These are phyloP conservation scores for Denticeps clupeoides DNA, from an alignment of 2,797 vertebrate genomes.

Conservation along the genomic window DNA sequence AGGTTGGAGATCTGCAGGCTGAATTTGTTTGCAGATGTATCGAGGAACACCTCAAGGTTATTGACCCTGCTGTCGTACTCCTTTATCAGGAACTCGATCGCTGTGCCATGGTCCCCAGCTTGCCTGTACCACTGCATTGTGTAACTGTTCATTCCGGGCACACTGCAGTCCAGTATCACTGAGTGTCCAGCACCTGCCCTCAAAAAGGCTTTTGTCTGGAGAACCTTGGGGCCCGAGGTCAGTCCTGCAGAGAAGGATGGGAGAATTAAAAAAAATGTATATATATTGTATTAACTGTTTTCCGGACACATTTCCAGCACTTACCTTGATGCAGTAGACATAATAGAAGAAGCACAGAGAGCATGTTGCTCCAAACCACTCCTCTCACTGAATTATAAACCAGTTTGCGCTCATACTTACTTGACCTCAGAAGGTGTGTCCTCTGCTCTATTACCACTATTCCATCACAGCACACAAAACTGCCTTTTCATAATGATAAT, in stretches of 20 bases:
- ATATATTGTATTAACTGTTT: too few relatives aligned
- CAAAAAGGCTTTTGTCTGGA: slow-evolving; percentile 11
- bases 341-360: too few relatives aligned
- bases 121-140: slow-evolving; percentile 53
- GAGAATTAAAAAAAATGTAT: background rate
- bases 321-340: too few relatives aligned
- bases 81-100: slow-evolving; percentile 29
- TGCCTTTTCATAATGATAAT: too few relatives aligned
- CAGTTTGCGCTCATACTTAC: too few relatives aligned
- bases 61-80: background rate
- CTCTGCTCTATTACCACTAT: too few relatives aligned
- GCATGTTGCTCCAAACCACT: too few relatives aligned
- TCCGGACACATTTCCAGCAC: too few relatives aligned
- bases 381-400: too few relatives aligned
- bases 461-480: too few relatives aligned
- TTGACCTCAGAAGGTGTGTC: too few relatives aligned
- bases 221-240: slow-evolving; percentile 5
- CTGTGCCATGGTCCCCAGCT: background rate
- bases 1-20: slow-evolving; percentile 31
- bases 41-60: slow-evolving; percentile 19
- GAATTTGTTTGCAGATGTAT: slow-evolving; percentile 32
- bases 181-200: background rate
- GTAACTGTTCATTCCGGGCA: slow-evolving; percentile 37
- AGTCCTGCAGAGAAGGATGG: slow-evolving; percentile 1
- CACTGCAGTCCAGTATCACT: slow-evolving; percentile 31